These are phyloP conservation scores for Philopedon plagiatum DNA, from an alignment of 2,888 invertebrate genomes.

Conservation along the genomic window DNA sequence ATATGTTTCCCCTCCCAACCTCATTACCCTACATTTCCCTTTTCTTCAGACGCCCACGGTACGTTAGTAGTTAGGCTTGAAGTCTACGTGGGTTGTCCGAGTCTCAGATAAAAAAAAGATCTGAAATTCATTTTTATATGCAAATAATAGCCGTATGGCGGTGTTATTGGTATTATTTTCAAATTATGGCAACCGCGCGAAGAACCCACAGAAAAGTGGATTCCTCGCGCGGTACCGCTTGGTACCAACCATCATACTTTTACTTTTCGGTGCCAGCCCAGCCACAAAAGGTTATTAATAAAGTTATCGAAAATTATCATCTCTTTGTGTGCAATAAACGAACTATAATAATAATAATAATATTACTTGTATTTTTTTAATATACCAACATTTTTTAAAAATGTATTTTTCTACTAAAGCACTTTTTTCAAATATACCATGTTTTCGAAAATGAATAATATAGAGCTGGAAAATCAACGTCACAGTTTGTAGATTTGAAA, in stretches of 20 bases:
- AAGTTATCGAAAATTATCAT: slow-evolving; percentile 3
- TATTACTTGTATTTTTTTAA: not conserved
- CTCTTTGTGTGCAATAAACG: not conserved
- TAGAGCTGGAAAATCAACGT: too few species aligned
- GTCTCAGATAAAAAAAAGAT: too few species aligned
- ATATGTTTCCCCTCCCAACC: too few species aligned
- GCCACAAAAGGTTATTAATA: slow-evolving; percentile 39
- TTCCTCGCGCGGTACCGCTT: slow-evolving; percentile 47
- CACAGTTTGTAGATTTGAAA: too few species aligned
- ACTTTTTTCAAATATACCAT: too few species aligned
- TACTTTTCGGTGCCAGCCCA: slow-evolving; percentile 44
- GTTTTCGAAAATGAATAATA: too few species aligned
- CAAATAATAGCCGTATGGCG: not conserved
- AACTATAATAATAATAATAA: not conserved
- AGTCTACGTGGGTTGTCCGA: too few species aligned
- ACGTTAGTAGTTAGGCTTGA: too few species aligned
- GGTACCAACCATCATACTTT: slow-evolving; percentile 51
- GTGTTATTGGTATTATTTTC: not conserved
- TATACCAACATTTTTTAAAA: not conserved
- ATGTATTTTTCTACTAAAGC: too few species aligned
- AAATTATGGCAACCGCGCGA: not conserved
- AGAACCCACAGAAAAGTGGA: slow-evolving; percentile 32
- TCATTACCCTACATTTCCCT: too few species aligned
- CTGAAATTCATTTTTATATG: too few species aligned
- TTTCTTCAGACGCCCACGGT: too few species aligned